Evolutionary conservation across 2,888 invertebrate species (phyloP), one percentile per base, ranked within the genome.

Genomic region (Parthenolecanium corni): DNA sequence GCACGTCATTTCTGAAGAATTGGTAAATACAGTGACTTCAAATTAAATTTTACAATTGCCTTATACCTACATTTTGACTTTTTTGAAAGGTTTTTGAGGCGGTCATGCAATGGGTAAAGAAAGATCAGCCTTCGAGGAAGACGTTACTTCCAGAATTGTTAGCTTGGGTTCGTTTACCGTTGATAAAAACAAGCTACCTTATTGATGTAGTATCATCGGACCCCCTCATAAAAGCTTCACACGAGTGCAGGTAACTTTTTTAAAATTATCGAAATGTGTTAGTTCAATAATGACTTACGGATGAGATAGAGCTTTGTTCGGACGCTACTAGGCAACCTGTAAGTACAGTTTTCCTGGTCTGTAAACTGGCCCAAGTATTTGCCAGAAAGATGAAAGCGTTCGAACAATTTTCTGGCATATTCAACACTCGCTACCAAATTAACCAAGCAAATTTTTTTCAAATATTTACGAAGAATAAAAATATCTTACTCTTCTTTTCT

Each of bases 121-220:
- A 80, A 67, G 81, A 82, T 47, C 73, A 76, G 38, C 79, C 79
- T 2, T 73, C 74, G 18, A 76, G 89, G 56, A 75, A 78, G 36
- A 73, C 76, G 6, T 72, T 78, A 68, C 74, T 89, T 65, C 83
- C 88, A 0, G 81, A 83, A 70, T 76, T 92, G 20, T 75, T 92
- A 66, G 78, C 85, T 6, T 78, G 82, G 68, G 87, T 91, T 0
- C 79, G 91, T 31, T 76, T 92, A 70, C 90, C 91, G 0, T 75
- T 91, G 46, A 76, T 92, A 2, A 83, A 86, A 2, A 89, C 90
- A 1, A 83, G 87, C 69, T 90, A 85, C 73, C 76, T 92, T 52
- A 84, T 87, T 2, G 89, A 90, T 75, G 75, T 82, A 61, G 87
- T 90, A 14, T 85, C 86, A 2, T 84, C 85, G 18, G 88, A 89